A percentile compares a stretch with the other conserved stretches of the same genome.
phyloP scores from a whole-genome alignment of 2,888 invertebrate species.

The Drosophila bunnanda region DNA sequence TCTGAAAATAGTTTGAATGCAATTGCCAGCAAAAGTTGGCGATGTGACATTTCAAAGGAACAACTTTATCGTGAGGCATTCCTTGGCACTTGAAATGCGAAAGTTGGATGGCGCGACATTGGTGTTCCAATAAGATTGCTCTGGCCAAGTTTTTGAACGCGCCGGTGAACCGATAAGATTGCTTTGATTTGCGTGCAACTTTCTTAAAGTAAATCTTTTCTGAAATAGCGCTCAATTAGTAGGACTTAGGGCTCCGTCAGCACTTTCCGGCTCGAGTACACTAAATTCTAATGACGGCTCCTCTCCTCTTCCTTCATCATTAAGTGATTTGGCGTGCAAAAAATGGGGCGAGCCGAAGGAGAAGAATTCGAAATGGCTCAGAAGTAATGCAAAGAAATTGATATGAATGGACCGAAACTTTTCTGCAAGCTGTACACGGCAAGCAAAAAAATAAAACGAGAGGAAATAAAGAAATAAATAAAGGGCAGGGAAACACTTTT shows the following conservation, averaged over 20 bases:
- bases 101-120: conserved; percentile 21
- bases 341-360: conserved; percentile 14
- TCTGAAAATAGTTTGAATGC: conserved; percentile 35
- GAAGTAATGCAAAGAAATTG: conserved; percentile 67
- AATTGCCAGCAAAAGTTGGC: conserved; percentile 30
- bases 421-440: conserved; percentile 60
- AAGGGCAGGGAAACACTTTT: conserved; percentile 46
- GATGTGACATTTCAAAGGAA: conserved; percentile 32
- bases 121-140: conserved; percentile 20
- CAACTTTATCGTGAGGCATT: conserved; percentile 29
- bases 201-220: conserved; percentile 28
- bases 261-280: conserved; percentile 46
- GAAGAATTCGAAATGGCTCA: conserved; percentile 19
- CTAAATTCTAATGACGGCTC: conserved; percentile 50
- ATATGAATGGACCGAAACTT: conserved; percentile 72
- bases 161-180: conserved; percentile 17
- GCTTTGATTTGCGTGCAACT: conserved; percentile 24
- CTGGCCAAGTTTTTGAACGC: conserved; percentile 14
- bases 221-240: conserved; percentile 32
- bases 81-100: conserved; percentile 23
- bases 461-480: conserved; percentile 29
- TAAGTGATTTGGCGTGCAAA: conserved; percentile 66
- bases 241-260: conserved; percentile 44
- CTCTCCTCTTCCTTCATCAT: conserved; percentile 33
- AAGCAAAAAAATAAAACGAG: conserved; percentile 6